Base-by-base conservation (phyloP, 2,797 vertebrate genomes). In the Acrocephalus scirpaceus region DNA sequence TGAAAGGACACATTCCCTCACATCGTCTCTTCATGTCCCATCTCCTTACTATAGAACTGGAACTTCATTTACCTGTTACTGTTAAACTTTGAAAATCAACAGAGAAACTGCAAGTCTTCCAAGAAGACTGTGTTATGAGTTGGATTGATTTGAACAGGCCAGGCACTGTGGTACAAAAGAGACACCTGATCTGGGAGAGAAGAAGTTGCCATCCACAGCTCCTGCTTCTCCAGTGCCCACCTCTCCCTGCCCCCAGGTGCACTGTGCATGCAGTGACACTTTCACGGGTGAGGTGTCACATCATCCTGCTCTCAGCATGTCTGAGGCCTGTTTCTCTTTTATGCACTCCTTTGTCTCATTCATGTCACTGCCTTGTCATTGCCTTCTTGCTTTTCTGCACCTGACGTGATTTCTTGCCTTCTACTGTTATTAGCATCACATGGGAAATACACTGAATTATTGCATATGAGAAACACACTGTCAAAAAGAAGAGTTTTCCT, bases 261-360 rank as follows among this genome's bases (percentile, higher is more conserved):
- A 0, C 78, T 48, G 44, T 1, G 11, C 32, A 0, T 3, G 20
- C 57, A 3, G 2, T 38, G 69, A n/a, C 26, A 3, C 81, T 38
- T 29, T 11, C 65, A 79, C 0, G 4, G 87, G 36, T 60, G 53
- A 92, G 40, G 10, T 51, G 50, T 62, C 0, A 0, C n/a, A 32
- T 25, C 26, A 11, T 67, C 61, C 57, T 0, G 0, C 42, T 18
- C 78, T 71, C 0, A 0, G 10, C 2, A 5, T 67, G 38, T 47
- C 72, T 84, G 66, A 72, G 65, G 16, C 30, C 53, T 48, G 16
- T 5, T 91, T 32, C 79, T 92, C 62, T 65, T 50, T 7, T n/a
- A 19, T 56, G 47, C 17, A 4, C 7, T 50, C 47, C 48, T 74
- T 71, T 5, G 1, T 78, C 48, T 89, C 67, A 11, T n/a, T 82